Percentiles rank a stretch among this genome's conserved stretches.
Evolutionary conservation across 2,797 vertebrate species (phyloP).

Genomic region (Pantherophis alleghaniensis): DNA sequence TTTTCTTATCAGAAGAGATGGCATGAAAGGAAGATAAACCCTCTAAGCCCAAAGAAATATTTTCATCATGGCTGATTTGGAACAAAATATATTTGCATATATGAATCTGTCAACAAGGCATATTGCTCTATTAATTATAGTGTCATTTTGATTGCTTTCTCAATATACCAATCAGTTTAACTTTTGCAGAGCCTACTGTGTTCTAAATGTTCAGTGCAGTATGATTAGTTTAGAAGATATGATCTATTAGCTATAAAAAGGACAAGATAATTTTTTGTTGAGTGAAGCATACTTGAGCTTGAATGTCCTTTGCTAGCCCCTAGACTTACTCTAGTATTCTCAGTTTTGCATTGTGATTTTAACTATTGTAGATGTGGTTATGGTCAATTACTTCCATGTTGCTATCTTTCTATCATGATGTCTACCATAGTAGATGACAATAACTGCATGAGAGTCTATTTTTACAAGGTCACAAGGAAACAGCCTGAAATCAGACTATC

Average conservation of each 20-base stretch:
- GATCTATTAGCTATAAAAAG: neutral
- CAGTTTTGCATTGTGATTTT: neutral
- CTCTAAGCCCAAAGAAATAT: neutral
- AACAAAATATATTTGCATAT: slow-evolving; percentile 22
- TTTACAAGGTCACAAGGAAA: neutral
- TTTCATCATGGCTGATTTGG: slow-evolving; percentile 12
- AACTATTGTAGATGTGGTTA: neutral
- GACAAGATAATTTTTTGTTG: slow-evolving; percentile 1
- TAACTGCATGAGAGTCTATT: neutral
- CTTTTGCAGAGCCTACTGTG: slow-evolving; percentile 2
- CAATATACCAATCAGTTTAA: slow-evolving; percentile 15
- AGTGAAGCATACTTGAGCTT: neutral
- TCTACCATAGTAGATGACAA: neutral
- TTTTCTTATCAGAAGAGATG: neutral
- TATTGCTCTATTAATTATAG: slow-evolving; percentile 22
- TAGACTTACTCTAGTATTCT: neutral
- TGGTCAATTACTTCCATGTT: neutral
- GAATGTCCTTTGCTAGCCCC: neutral
- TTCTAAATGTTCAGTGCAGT: neutral
- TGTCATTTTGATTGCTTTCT: slow-evolving; percentile 10
- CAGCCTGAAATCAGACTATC: neutral
- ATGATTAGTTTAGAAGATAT: slow-evolving; percentile 13
- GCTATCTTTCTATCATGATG: neutral
- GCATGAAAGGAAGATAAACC: neutral
- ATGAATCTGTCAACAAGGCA: slow-evolving; percentile 5